Evolutionary conservation across 2,888 invertebrate genomes (phyloP).

Genomic region (Chironomus riparius): DNA sequence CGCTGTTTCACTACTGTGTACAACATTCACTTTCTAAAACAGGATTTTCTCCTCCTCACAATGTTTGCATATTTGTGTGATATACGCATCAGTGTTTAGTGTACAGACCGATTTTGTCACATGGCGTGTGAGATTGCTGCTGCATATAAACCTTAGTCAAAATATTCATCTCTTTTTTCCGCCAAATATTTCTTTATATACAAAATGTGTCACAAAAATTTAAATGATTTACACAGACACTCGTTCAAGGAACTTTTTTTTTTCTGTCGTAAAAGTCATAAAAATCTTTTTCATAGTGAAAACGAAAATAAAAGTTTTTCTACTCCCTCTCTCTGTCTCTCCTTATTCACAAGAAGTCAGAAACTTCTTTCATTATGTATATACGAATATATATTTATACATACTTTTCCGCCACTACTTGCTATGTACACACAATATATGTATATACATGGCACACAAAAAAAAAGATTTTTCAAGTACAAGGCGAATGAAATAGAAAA

Average conservation of each 20-base stretch:
- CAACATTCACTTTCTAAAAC: constrained; percentile 15
- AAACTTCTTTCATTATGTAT: constrained; percentile 9
- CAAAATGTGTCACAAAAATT: background rate
- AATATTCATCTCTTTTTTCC: too few species aligned
- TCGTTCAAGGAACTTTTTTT: background rate
- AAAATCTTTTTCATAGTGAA: background rate
- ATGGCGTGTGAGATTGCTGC: too few species aligned
- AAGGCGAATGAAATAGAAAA: constrained; percentile 27
- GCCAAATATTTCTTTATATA: too few species aligned
- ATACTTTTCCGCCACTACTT: background rate
- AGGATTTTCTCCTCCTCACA: background rate
- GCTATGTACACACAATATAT: background rate
- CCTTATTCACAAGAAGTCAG: background rate
- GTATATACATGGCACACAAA: constrained; percentile 2
- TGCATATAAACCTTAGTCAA: too few species aligned
- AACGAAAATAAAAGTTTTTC: background rate
- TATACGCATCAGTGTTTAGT: background rate
- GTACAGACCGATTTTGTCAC: too few species aligned
- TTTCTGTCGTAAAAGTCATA: background rate
- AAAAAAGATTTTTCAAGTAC: constrained; percentile 26
- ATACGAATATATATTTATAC: background rate
- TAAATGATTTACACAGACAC: background rate
- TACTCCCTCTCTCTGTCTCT: background rate
- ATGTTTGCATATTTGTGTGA: background rate
- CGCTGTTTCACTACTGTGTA: background rate